phyloP scores from a whole-genome alignment of 2,113 vertebrate genomes.

The Hyaena hyaena region DNA sequence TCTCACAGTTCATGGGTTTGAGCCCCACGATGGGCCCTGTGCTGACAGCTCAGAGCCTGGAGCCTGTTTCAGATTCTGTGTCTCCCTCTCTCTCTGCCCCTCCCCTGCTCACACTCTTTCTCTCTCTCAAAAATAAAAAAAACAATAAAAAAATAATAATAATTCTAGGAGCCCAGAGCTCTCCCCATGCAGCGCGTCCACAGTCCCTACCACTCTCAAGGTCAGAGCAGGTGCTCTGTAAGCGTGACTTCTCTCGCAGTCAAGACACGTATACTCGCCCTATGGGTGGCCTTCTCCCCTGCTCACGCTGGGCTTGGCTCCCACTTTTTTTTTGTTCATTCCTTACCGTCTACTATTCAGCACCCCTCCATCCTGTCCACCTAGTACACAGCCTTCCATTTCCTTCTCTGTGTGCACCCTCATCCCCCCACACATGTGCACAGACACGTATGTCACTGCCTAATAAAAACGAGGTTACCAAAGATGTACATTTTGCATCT shows the following conservation, averaged over 20 bases:
- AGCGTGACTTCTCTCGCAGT: rapidly evolving
- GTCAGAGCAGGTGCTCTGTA: neutral
- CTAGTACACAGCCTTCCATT: rapidly evolving
- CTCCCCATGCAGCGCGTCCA: neutral
- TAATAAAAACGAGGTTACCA: neutral
- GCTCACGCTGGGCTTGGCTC: too few species aligned
- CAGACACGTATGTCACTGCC: rapidly evolving
- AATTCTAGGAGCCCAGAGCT: neutral
- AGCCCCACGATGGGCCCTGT: too few species aligned
- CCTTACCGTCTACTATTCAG: neutral
- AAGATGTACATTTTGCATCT: neutral
- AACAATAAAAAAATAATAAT: too few species aligned
- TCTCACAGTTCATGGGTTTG: too few species aligned
- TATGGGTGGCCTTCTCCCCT: rapidly evolving
- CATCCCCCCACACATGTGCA: rapidly evolving
- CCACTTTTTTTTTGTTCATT: neutral
- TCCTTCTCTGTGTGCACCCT: rapidly evolving
- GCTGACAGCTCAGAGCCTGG: too few species aligned
- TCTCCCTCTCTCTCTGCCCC: too few species aligned
- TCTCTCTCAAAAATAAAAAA: too few species aligned
- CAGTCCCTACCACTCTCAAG: neutral
- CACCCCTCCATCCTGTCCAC: rapidly evolving
- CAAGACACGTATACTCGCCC: rapidly evolving
- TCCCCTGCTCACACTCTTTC: too few species aligned
- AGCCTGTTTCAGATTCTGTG: too few species aligned